Base-by-base conservation (phyloP, 2,797 vertebrate species). In the Avahi laniger region DNA sequence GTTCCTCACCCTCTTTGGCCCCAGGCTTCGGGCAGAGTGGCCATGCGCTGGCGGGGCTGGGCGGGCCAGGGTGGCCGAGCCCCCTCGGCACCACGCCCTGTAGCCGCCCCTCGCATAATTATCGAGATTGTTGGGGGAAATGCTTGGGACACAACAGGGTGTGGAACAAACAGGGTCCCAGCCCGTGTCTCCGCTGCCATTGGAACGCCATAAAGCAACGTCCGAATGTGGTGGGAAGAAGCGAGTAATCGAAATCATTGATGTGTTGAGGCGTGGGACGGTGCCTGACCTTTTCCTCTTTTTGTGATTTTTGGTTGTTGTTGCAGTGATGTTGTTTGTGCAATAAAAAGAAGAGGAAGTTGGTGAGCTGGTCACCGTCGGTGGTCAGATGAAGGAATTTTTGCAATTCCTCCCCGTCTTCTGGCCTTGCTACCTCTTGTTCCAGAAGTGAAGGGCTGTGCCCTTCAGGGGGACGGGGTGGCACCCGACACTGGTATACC, bases 301-400 rank as follows among this genome's bases (percentile, higher is more conserved):
- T 86, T 43, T 8, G 89, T 54, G 78, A 48, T 24, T 78, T 50
- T 72, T 20, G 70, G 30, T 46, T 48, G 72, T 30, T 24, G 85
- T 18, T 24, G 28, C 24, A 13, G 48, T 1, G 1, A 38, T 20
- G 78, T 20, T 18, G 18, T 80, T 96, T 94, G 70, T 30, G 43
- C 67, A 95, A 82, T 7, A 50, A 80, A 69, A 92, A 78, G 54
- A 81, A 87, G 93, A 95, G 88, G 93, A 65, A 38, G 52, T 10
- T 72, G 67, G 59, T 6, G 22, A 63, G 61, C 72, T 0, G 38
- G 57, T 52, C 41, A 2, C 11, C 0, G 9, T 52, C 76, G 26
- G 11, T 28, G 8, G 57, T 80, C 26, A 57, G 81, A 24, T 1
- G 24, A 57, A 50, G 93, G 54, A 46, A 30, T 61, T 76, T 26